Evolutionary conservation across 2,113 vertebrate genomes (phyloP), one percentile per base, ranked within the genome.

Genomic region (Lophochroa leadbeateri): DNA sequence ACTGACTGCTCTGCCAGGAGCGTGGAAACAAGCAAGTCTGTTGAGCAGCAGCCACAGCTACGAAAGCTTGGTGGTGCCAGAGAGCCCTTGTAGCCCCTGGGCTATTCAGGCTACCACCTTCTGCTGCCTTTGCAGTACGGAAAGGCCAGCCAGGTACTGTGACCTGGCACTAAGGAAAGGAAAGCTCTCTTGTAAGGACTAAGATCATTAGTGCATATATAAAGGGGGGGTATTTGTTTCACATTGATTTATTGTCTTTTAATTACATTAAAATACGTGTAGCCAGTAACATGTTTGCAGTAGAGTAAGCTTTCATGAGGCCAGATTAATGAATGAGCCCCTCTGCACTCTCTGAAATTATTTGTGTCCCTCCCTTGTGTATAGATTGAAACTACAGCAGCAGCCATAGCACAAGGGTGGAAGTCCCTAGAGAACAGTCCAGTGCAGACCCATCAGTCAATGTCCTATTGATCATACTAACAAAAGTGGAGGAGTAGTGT

Each of bases 201-300:
- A 41, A 57, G 41, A 65, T 88, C 47, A 13, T 57, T 70, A 44
- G 19, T 74, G 23, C 14, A 12, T 63, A 23, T 83, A 37, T 74
- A 43, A 74, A 83, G 43, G 28, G 31, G 16, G 17, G 46, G 58
- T 67, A 29, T 8, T 83, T 92, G 29, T 50, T 61, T 33, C 0
- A 75, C 35, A 29, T 29, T 92, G 80, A 78, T 93, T 91, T 91
- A 70, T 83, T 33, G 60, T 78, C 71, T 88, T 94, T 74, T 75
- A 88, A 94, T 94, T 86, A 79, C 47, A 65, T 81, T 90, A 52
- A 90, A 78, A 86, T 79, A 87, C 69, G 76, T 82, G 86, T 94
- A 88, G 61, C 47, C n/a, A 23, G 71, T 57, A 91, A 9, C 2
- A 9, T 86, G 55, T 91, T 90, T 94, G 69, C 79, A 89, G 83